Conservation (phyloP, 2,113 vertebrate species). For the Rhea pennata region DNA sequence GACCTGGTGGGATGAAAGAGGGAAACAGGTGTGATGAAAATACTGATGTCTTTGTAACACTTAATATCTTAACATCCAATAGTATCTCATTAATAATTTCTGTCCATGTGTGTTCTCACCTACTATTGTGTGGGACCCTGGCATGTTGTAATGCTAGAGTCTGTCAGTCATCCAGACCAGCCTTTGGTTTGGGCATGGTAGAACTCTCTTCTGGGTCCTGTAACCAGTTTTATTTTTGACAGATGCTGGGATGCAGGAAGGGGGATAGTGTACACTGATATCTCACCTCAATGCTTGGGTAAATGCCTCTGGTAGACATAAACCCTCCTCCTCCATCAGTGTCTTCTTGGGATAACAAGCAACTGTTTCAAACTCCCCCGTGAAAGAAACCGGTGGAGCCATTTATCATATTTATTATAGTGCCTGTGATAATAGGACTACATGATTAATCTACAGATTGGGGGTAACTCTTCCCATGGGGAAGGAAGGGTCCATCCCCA, state of each 20-base stretch:
- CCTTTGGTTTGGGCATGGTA: neutral
- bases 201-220: neutral
- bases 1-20: neutral
- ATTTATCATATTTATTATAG: neutral
- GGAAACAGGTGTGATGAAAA: neutral
- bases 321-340: neutral
- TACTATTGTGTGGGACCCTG: neutral
- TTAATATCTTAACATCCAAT: neutral
- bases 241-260: too few relatives aligned
- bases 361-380: neutral
- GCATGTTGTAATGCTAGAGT: neutral
- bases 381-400: neutral
- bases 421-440: neutral
- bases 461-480: neutral
- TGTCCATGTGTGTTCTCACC: neutral
- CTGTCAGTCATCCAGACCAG: neutral
- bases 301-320: neutral
- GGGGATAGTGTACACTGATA: too few relatives aligned
- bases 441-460: neutral
- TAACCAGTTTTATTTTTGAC: neutral
- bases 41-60: neutral
- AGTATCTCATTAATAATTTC: neutral
- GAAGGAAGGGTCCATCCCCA: neutral
- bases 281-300: too few relatives aligned
- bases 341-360: neutral